Evolutionary conservation across 2,113 vertebrate species (phyloP).

Genomic region (Ptilonorhynchus violaceus): DNA sequence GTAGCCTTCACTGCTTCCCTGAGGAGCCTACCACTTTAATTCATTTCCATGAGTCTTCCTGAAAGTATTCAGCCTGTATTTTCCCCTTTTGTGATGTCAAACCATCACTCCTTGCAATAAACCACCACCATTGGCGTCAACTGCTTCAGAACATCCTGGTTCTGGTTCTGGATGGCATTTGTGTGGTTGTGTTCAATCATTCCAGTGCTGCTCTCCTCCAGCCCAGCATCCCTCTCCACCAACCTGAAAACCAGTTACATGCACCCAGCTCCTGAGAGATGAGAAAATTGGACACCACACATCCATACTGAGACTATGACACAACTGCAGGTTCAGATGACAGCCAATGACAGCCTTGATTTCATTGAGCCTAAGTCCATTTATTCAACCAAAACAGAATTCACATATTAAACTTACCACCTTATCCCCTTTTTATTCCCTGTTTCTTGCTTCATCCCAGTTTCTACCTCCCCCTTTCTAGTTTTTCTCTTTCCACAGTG

Average conservation of each 20-base stretch:
- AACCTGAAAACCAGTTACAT: neutral
- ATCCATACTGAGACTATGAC: neutral
- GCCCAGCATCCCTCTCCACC: neutral
- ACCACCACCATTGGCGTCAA: neutral
- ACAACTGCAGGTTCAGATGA: neutral
- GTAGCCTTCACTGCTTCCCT: neutral
- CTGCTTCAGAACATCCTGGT: neutral
- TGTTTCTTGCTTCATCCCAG: neutral
- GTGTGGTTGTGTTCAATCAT: neutral
- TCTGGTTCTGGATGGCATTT: neutral
- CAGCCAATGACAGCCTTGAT: neutral
- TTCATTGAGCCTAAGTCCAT: neutral
- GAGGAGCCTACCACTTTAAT: neutral
- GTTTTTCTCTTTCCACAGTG: neutral
- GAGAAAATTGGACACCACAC: neutral
- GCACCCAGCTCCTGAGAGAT: neutral
- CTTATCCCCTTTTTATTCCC: neutral
- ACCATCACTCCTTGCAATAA: neutral
- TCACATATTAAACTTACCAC: neutral
- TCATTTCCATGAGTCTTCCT: neutral
- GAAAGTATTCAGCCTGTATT: neutral
- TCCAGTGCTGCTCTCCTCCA: neutral
- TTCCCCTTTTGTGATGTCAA: neutral
- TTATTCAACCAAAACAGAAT: neutral
- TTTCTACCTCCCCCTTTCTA: neutral